Base-by-base conservation (phyloP, 2,888 invertebrate species). In the Tridacna gigas region DNA sequence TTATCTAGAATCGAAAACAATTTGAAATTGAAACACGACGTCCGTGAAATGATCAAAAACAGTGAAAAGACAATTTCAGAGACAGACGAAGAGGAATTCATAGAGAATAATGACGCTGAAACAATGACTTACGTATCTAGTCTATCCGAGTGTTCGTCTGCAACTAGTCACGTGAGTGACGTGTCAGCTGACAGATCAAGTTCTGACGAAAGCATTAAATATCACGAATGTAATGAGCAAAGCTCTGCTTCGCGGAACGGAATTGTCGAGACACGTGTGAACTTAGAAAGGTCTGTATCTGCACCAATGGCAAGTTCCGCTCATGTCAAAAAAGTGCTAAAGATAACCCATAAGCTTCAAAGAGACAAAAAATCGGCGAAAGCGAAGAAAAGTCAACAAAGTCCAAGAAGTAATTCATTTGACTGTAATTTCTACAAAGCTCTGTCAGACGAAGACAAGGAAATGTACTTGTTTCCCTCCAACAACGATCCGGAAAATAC, bases 121-220 rank as follows among this genome's bases (percentile, higher is more conserved):
- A 82, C 88, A 9, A 88, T 88, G 84, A 88, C 88, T 45, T 88
- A 88, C 26, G 88, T 88, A 48, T 88, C 88, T 88, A 88, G 88
- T 88, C 88, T 88, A 67, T 88, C 88, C 0, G 88, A 88, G 66
- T 88, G 84, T 81, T 88, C 88, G 60, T 86, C 88, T 45, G 86
- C 86, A 45, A 69, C 83, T 18, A 88, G 88, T 84, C 88, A 88
- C 51, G 74, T 86, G n/a, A 88, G 86, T 82, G 83, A 86, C 26
- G 80, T 86, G 9, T 89, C 89, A 3, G 88, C 89, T 26, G 90
- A 90, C 65, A 86, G 82, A n/a, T 90, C 90, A 15, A 86, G 83
- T 45, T 88, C 89, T 28, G 90, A 89, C 73, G 88, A 89, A 73
- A 90, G 90, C 51, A 88, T 89, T 63, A 89, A 89, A 22, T 90